These are phyloP conservation scores for Tuberolachnus salignus DNA, from an alignment of 2,888 invertebrate species.

Conservation along the genomic window DNA sequence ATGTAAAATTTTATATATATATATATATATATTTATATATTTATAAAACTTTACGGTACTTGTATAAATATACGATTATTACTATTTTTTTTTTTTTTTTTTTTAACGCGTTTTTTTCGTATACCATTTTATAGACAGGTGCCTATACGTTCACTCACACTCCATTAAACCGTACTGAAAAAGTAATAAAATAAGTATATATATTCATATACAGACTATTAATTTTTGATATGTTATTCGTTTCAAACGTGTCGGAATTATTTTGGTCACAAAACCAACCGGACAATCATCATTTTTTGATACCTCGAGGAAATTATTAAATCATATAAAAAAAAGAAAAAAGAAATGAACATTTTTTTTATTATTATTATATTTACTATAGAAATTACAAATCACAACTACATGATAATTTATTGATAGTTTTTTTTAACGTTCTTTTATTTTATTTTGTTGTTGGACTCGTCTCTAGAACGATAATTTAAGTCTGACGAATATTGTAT, in stretches of 20 bases:
- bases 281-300: neutral
- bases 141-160: constrained; percentile 1
- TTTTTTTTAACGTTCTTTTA: constrained; percentile 22
- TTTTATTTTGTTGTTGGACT: constrained; percentile 32
- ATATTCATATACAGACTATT: constrained; percentile 23
- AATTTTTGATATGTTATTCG: constrained; percentile 13
- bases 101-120: constrained; percentile 13
- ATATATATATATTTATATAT: too few species aligned
- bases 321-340: neutral
- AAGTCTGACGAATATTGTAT: neutral
- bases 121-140: neutral
- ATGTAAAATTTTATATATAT: too few species aligned
- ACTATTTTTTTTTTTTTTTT: neutral
- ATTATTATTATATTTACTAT: constrained; percentile 24
- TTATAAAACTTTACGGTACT: neutral
- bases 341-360: constrained; percentile 21
- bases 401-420: constrained; percentile 19
- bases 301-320: neutral
- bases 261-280: constrained; percentile 6
- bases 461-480: constrained; percentile 43
- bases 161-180: constrained; percentile 26
- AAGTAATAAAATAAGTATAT: constrained; percentile 10
- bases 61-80: neutral
- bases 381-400: constrained; percentile 46
- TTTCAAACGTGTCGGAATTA: constrained; percentile 6